Evolutionary conservation across 2,797 vertebrate species (phyloP).

Genomic region (Phyllotis vaccarum): DNA sequence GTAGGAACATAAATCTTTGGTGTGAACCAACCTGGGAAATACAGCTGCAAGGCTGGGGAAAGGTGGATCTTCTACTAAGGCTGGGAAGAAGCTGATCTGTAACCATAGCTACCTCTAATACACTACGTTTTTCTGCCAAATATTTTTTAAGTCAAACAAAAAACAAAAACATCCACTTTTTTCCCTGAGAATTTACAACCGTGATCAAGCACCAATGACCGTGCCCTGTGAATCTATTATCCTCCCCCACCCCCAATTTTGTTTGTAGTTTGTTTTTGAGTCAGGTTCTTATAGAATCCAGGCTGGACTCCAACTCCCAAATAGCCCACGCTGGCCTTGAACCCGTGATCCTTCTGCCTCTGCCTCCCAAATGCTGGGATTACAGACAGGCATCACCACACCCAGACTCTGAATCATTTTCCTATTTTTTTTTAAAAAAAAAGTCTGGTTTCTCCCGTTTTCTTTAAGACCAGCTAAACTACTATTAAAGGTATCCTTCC

Average conservation of each 20-base stretch:
- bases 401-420: background rate
- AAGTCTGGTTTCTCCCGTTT: conserved; percentile 7
- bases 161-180: background rate
- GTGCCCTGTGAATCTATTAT: background rate
- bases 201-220: conserved; percentile 45
- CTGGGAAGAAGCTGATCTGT: background rate
- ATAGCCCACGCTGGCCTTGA: background rate
- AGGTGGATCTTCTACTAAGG: background rate
- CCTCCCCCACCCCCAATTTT: no score
- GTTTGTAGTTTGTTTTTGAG: background rate
- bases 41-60: background rate
- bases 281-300: background rate
- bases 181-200: conserved; percentile 7
- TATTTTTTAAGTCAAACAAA: conserved; percentile 25
- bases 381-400: background rate
- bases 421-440: background rate
- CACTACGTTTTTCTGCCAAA: conserved; percentile 44
- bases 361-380: background rate
- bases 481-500: background rate
- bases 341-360: background rate
- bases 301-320: background rate
- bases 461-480: conserved; percentile 53
- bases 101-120: background rate
- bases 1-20: background rate
- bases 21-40: background rate